Conservation (phyloP, 2,113 vertebrate genomes). For the Dermatemys mawii region DNA sequence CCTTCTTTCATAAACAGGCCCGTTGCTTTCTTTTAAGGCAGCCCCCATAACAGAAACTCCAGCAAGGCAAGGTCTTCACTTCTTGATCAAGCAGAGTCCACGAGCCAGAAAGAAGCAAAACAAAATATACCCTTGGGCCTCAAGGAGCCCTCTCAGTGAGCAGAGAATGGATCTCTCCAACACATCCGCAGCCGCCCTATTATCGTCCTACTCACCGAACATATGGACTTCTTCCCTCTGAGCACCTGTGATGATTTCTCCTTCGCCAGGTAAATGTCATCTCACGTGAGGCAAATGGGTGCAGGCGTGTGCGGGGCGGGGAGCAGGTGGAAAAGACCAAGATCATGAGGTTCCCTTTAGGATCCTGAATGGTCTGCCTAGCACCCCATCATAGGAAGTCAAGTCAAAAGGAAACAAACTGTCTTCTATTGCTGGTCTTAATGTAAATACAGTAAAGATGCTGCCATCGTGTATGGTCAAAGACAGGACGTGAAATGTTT, state of each 20-base stretch:
- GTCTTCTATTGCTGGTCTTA: constrained; percentile 27
- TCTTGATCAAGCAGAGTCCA: not conserved
- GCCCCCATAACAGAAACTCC: not conserved
- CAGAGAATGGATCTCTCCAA: not conserved
- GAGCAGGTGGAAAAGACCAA: constrained; percentile 17
- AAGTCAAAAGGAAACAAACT: constrained; percentile 51
- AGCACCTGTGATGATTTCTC: not conserved
- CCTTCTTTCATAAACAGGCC: not conserved
- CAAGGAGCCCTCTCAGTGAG: not conserved
- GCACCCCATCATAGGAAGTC: constrained; percentile 38
- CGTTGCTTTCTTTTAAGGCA: constrained; percentile 9
- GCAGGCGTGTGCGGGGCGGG: not conserved
- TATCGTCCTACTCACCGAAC: not conserved
- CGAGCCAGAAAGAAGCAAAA: not conserved
- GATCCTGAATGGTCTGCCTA: not conserved
- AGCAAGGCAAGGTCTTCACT: not conserved
- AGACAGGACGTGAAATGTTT: not conserved
- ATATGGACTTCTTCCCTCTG: not conserved
- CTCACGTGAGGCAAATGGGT: constrained; percentile 9
- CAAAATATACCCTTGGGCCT: not conserved
- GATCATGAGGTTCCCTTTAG: constrained; percentile 11
- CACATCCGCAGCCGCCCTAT: not conserved
- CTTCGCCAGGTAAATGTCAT: constrained; percentile 32
- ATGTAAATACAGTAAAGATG: not conserved
- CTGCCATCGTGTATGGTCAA: not conserved